Evolutionary conservation across 1,140 invertebrate genomes (phyloP).

Genomic region (Centruroides vittatus): DNA sequence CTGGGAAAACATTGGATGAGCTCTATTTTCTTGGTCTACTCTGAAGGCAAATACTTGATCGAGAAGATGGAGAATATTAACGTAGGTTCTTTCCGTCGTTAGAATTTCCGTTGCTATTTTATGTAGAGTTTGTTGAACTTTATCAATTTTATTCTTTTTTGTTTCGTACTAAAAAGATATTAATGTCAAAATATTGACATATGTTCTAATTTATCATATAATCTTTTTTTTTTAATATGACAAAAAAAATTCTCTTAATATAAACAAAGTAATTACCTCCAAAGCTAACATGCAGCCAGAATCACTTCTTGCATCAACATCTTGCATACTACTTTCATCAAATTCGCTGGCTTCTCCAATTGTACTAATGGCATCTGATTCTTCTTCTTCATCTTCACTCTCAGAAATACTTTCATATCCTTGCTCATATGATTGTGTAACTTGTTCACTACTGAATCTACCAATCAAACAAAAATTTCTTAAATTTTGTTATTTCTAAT

Average conservation of each 20-base stretch:
- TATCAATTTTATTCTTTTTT: conserved; percentile 12
- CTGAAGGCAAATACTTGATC: conserved; percentile 41
- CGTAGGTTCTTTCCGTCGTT: conserved; percentile 38
- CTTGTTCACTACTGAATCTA: conserved; percentile 7
- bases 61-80: conserved; percentile 35
- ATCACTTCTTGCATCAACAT: background rate
- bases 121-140: conserved; percentile 22
- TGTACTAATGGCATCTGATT: background rate
- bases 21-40: conserved; percentile 36
- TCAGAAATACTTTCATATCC: conserved; percentile 6
- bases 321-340: background rate
- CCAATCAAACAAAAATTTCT: too few relatives aligned
- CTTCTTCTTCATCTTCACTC: conserved; percentile 12
- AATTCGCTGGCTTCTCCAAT: background rate
- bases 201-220: background rate
- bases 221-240: background rate
- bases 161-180: background rate
- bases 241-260: background rate
- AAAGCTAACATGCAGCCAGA: background rate
- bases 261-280: background rate
- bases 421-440: conserved; percentile 1
- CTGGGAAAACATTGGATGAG: conserved; percentile 32
- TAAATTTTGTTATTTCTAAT: too few relatives aligned
- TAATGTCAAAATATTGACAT: background rate
- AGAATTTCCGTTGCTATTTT: conserved; percentile 37